These are phyloP conservation scores for Antheraea yamamai DNA, from an alignment of 2,888 invertebrate genomes.

Conservation along the genomic window DNA sequence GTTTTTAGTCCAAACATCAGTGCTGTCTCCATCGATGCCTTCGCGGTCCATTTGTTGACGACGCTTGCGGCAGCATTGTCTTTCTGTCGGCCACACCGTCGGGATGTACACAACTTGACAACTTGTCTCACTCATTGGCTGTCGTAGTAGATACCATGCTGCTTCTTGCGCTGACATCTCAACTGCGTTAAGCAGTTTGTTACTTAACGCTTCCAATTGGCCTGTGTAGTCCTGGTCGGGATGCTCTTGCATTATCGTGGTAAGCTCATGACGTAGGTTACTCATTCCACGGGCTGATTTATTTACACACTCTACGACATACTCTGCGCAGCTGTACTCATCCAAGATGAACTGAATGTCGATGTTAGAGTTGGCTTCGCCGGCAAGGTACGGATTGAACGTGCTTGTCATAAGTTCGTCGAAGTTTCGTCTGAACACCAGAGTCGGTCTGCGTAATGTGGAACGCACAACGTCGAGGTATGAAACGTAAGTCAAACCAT, in stretches of 20 bases:
- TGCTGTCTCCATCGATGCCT: conserved; percentile 36
- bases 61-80: not conserved
- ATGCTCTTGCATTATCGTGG: conserved; percentile 37
- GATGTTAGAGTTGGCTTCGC: conserved; percentile 42
- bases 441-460: conserved; percentile 41
- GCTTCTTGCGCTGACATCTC: conserved; percentile 63
- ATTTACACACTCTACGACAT: conserved; percentile 56
- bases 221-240: too few relatives aligned
- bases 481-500: not conserved
- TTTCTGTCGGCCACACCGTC: not conserved
- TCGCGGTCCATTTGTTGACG: conserved; percentile 36
- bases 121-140: conserved; percentile 57
- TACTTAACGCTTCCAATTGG: conserved; percentile 26
- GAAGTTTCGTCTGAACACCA: conserved; percentile 45
- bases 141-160: conserved; percentile 62
- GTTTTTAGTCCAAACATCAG: conserved; percentile 44
- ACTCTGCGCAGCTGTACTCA: conserved; percentile 44
- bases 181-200: conserved; percentile 48
- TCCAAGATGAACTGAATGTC: conserved; percentile 45
- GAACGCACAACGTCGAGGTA: conserved; percentile 29
- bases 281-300: conserved; percentile 51
- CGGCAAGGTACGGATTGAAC: conserved; percentile 50
- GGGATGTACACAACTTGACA: conserved; percentile 28
- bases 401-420: conserved; percentile 48
- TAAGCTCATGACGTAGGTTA: conserved; percentile 45